These are phyloP conservation scores for Gobionotothen gibberifrons DNA, from an alignment of 2,797 vertebrate genomes.

Conservation along the genomic window DNA sequence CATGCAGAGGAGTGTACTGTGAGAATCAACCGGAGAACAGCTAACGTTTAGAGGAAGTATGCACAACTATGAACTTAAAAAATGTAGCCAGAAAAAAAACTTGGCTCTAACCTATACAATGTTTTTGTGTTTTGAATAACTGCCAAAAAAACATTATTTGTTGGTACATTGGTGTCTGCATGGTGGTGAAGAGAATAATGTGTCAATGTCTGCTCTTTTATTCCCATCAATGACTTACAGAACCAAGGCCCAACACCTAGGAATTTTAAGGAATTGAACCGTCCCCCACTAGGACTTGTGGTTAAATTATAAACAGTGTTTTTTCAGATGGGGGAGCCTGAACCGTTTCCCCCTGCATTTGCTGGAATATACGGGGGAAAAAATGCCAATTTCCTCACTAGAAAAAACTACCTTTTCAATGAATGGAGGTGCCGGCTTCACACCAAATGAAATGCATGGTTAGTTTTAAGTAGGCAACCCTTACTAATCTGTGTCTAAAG, in stretches of 20 bases:
- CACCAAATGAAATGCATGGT: slow-evolving; percentile 13
- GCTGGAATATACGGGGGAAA: slow-evolving; percentile 27
- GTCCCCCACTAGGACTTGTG: slow-evolving; percentile 38
- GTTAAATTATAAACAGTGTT: slow-evolving; percentile 54
- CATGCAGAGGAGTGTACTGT: slow-evolving; percentile 22
- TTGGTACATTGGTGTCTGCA: not conserved
- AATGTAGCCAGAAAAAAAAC: slow-evolving; percentile 23
- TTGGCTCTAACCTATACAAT: not conserved
- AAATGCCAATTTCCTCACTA: slow-evolving; percentile 30
- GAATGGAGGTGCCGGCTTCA: slow-evolving; percentile 45
- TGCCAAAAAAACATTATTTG: slow-evolving; percentile 15
- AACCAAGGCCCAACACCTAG: slow-evolving; percentile 27
- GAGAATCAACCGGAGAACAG: slow-evolving; percentile 32
- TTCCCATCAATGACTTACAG: slow-evolving; percentile 18
- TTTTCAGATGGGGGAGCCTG: slow-evolving; percentile 33
- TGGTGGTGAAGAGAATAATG: slow-evolving; percentile 14
- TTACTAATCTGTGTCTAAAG: slow-evolving; percentile 27
- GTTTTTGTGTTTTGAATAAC: slow-evolving; percentile 14
- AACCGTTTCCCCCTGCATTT: slow-evolving; percentile 15
- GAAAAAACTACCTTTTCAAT: slow-evolving; percentile 34
- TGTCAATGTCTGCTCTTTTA: not conserved
- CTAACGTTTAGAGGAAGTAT: slow-evolving; percentile 17
- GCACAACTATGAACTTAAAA: slow-evolving; percentile 7
- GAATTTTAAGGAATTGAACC: slow-evolving; percentile 23
- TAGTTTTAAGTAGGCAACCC: slow-evolving; percentile 29